phyloP scores from a whole-genome alignment of 1,140 invertebrate genomes.

The Lepidotrigona ventralis region DNA sequence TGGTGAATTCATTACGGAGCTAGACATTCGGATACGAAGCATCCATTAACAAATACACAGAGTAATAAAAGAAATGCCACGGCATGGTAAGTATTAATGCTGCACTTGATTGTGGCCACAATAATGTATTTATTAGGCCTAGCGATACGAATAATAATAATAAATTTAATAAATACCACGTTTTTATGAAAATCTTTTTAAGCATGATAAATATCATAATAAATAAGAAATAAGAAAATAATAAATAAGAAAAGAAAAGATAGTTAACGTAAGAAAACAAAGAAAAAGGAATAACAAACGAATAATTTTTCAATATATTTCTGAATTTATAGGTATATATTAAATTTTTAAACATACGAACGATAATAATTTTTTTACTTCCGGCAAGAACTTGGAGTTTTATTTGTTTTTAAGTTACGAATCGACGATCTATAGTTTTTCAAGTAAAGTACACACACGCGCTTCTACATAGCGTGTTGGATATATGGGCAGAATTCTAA shows the following conservation, averaged over 20 bases:
- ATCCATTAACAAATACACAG: background rate
- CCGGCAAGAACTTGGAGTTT: background rate
- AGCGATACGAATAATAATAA: background rate
- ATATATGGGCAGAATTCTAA: conserved; percentile 34
- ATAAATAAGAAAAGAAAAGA: too few relatives aligned
- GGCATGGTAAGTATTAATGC: conserved; percentile 20
- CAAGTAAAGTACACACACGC: conserved; percentile 1
- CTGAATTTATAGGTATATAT: background rate
- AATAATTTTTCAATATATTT: background rate
- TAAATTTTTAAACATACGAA: background rate
- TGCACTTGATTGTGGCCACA: background rate
- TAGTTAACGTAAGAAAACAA: background rate
- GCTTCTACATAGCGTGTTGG: background rate
- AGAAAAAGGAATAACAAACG: background rate
- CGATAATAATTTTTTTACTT: background rate
- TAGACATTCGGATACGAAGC: background rate
- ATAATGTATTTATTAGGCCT: background rate
- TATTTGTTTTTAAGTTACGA: background rate
- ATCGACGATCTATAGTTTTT: background rate
- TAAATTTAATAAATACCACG: background rate
- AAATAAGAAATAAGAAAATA: too few relatives aligned
- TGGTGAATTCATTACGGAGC: background rate
- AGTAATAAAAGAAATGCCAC: conserved; percentile 32
- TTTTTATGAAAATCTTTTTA: conserved; percentile 4
- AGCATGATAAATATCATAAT: too few relatives aligned